Conservation (phyloP, 2,797 vertebrate genomes). For the Yasuhikotakia modesta region DNA sequence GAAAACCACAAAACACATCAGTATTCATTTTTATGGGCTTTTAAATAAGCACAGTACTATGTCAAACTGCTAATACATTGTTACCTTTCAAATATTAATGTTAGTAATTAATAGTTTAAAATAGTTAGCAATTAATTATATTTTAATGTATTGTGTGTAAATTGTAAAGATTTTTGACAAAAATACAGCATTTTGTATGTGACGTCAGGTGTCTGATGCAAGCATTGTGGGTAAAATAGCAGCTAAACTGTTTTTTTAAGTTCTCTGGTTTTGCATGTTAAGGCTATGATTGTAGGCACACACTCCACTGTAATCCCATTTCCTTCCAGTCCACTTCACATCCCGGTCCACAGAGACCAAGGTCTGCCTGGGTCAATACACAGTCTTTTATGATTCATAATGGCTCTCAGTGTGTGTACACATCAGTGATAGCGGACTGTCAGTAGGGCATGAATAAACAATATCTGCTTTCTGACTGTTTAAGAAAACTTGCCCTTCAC, state of each 20-base stretch:
- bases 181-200: neutral
- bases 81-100: neutral
- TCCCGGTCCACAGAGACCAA: constrained; percentile 26
- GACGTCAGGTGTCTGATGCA: neutral
- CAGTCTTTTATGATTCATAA: constrained; percentile 37
- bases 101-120: too few relatives aligned
- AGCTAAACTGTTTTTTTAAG: neutral
- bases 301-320: constrained; percentile 30
- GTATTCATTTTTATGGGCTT: neutral
- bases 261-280: neutral
- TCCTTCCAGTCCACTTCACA: constrained; percentile 32
- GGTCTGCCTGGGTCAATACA: constrained; percentile 28
- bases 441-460: neutral
- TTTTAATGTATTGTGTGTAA: neutral
- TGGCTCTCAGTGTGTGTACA: constrained; percentile 1
- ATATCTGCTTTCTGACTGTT: neutral
- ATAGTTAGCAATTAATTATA: neutral
- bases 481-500: neutral
- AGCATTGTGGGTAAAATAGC: neutral
- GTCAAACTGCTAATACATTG: neutral
- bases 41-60: neutral
- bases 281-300: neutral
- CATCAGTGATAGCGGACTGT: constrained; percentile 11
- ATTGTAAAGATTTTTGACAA: neutral
- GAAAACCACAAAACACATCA: neutral